Conservation (phyloP, 2,113 vertebrate genomes). For the Noturus placidus region DNA sequence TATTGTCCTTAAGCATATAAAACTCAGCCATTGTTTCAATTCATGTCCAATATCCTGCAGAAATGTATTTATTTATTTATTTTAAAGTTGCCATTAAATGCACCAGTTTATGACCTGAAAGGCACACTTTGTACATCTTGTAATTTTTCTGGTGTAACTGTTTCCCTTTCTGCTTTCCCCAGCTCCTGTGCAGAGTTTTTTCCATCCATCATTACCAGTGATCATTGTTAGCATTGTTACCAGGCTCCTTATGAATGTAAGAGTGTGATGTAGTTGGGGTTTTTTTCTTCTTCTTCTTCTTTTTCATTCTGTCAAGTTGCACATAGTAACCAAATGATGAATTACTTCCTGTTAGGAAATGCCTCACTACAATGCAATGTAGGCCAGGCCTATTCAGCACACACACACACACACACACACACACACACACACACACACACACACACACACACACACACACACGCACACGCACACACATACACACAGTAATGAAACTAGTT, state of each 20-base stretch:
- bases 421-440: not conserved
- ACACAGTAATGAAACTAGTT: too few species aligned
- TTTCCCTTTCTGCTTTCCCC: not conserved
- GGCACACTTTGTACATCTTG: not conserved
- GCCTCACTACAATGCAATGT: not conserved
- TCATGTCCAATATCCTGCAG: not conserved
- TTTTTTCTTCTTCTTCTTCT: too few species aligned
- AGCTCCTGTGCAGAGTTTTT: not conserved
- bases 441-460: not conserved
- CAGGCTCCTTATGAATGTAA: not conserved
- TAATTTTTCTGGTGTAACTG: too few species aligned
- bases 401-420: not conserved
- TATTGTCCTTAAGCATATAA: not conserved
- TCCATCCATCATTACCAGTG: not conserved
- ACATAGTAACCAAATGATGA: not conserved
- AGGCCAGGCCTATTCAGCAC: not conserved
- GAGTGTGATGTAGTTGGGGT: not conserved
- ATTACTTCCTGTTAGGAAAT: not conserved
- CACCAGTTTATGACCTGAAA: not conserved
- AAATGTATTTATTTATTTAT: not conserved
- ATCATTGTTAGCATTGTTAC: not conserved
- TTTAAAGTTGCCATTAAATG: not conserved
- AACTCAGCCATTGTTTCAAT: not conserved
- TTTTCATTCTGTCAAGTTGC: not conserved
- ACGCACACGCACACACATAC: too few species aligned